A percentile compares a stretch with the other conserved stretches of the same genome.
Conservation (phyloP, 2,797 vertebrate genomes). For the Rhabdomys pumilio region DNA sequence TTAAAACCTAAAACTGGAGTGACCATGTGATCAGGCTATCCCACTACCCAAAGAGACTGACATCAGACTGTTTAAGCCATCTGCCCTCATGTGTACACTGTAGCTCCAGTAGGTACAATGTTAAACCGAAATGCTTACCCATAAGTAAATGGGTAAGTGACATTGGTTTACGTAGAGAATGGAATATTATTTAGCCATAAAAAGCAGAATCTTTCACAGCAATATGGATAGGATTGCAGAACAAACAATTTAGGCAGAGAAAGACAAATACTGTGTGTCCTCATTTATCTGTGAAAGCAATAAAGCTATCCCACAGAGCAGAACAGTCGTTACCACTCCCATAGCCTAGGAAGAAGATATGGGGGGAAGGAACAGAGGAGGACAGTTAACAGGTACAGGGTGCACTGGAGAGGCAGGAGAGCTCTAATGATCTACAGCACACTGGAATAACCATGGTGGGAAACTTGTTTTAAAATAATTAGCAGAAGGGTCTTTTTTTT, state of each 20-base stretch:
- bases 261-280: background rate
- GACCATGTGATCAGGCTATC: background rate
- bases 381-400: background rate
- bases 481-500: too few relatives aligned
- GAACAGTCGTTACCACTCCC: background rate
- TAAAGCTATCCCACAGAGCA: background rate
- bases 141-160: background rate
- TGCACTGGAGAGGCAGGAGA: background rate
- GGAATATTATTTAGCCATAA: background rate
- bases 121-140: background rate
- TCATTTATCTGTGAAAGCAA: background rate
- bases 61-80: background rate
- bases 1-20: background rate
- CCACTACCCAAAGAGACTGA: background rate
- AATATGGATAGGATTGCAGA: background rate
- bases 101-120: too few relatives aligned
- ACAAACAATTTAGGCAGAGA: background rate
- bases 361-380: too few relatives aligned
- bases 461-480: background rate
- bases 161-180: background rate
- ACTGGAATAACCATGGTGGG: background rate
- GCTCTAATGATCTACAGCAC: background rate
- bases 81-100: background rate
- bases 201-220: background rate
- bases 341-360: background rate